A percentile compares a stretch with the other conserved stretches of the same genome.
Evolutionary conservation across 2,888 invertebrate genomes (phyloP).

Genomic region (Tineola bisselliella): DNA sequence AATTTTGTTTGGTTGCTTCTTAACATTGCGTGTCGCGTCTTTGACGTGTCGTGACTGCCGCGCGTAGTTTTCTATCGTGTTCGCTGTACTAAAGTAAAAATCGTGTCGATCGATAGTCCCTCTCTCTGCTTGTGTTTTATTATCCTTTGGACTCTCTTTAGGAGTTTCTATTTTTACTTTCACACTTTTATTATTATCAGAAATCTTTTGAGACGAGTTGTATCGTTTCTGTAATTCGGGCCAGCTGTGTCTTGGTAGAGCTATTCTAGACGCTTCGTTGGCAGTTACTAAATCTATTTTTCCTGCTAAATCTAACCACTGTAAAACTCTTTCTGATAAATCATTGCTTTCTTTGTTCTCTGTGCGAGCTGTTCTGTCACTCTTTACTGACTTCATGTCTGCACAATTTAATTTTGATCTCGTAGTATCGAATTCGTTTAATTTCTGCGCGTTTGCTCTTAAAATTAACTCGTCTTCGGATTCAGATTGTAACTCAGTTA

Average conservation of each 20-base stretch:
- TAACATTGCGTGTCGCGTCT: conserved; percentile 36
- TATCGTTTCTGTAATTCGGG: conserved; percentile 46
- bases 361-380: conserved; percentile 43
- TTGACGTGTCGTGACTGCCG: conserved; percentile 55
- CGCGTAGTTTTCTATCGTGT: conserved; percentile 62
- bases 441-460: conserved; percentile 35
- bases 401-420: conserved; percentile 26
- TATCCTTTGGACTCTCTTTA: conserved; percentile 43
- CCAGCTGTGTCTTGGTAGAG: conserved; percentile 55
- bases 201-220: conserved; percentile 30
- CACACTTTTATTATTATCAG: conserved; percentile 17
- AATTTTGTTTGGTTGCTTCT: not conserved
- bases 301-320: conserved; percentile 82
- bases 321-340: conserved; percentile 76
- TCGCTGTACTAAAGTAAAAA: conserved; percentile 52
- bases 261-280: conserved; percentile 37
- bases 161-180: conserved; percentile 27
- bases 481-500: conserved; percentile 37
- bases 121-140: conserved; percentile 24
- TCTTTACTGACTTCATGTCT: conserved; percentile 43
- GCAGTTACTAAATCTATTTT: conserved; percentile 57
- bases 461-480: conserved; percentile 40
- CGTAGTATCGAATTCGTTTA: conserved; percentile 32
- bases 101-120: conserved; percentile 52
- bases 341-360: conserved; percentile 46